phyloP scores from a whole-genome alignment of 2,113 vertebrate species.

The Isichthys henryi region DNA sequence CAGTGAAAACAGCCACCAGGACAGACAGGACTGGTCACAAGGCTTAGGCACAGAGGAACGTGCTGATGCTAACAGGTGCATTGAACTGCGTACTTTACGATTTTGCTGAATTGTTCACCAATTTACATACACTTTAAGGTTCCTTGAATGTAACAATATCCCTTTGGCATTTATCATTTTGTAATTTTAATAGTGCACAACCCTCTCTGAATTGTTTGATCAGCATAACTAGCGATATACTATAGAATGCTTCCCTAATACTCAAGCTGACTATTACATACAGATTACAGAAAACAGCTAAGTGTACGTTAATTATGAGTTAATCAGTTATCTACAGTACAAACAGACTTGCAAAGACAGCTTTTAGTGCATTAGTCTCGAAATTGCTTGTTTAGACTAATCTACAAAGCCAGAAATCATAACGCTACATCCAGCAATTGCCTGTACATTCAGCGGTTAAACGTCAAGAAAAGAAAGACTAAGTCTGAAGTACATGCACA shows the following conservation, averaged over 20 bases:
- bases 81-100: not conserved
- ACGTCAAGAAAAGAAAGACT: not conserved
- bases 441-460: not conserved
- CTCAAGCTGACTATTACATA: not conserved
- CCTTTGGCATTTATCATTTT: not conserved
- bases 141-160: not conserved
- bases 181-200: not conserved
- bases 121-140: not conserved
- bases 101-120: not conserved
- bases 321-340: not conserved
- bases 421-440: not conserved
- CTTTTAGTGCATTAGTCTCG: not conserved
- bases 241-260: not conserved
- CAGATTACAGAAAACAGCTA: not conserved
- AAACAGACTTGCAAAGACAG: not conserved
- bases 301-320: not conserved
- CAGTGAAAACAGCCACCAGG: not conserved
- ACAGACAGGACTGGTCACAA: not conserved
- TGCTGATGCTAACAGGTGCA: not conserved
- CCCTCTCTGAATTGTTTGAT: not conserved
- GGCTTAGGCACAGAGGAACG: not conserved
- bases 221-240: no score
- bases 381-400: not conserved
- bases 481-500: not conserved
- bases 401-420: not conserved